Percentiles rank a stretch among this genome's conserved stretches.
Conservation (phyloP, 1,140 invertebrate genomes). For the Aporrectodea caliginosa region DNA sequence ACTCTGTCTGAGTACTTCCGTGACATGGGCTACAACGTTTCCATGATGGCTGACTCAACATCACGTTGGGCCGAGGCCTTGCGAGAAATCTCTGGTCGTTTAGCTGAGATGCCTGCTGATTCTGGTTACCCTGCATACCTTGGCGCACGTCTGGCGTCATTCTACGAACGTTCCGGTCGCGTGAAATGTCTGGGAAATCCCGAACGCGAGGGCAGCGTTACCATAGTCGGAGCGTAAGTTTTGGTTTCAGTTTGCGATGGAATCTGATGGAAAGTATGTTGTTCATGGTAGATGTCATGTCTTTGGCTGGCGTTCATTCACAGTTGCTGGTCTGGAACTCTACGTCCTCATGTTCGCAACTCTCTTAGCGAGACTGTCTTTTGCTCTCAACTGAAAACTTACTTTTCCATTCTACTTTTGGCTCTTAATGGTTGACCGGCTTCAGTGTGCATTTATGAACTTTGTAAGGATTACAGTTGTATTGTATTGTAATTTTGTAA, state of each 20-base stretch:
- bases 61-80: conserved; percentile 99
- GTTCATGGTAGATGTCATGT: no score
- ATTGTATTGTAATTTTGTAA: no score
- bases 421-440: no score
- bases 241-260: conserved; percentile 8
- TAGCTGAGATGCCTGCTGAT: conserved; percentile 99
- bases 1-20: conserved; percentile 96
- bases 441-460: no score
- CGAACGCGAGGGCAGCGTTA: conserved; percentile 94
- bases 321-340: no score
- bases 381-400: no score
- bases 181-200: conserved; percentile 97
- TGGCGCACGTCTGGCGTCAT: conserved; percentile 93
- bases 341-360: no score
- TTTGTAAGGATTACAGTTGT: no score
- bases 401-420: no score
- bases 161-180: conserved; percentile 97
- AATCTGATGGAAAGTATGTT: no score
- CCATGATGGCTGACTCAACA: conserved; percentile 99
- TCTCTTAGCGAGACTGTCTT: no score
- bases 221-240: conserved; percentile 89
- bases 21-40: conserved; percentile 99
- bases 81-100: conserved; percentile 98
- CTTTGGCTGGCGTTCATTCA: no score
- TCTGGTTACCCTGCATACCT: conserved; percentile 98